A percentile compares a stretch with the other conserved stretches of the same genome.
Conservation (phyloP, 1,140 invertebrate genomes). For the Samia ricini region DNA sequence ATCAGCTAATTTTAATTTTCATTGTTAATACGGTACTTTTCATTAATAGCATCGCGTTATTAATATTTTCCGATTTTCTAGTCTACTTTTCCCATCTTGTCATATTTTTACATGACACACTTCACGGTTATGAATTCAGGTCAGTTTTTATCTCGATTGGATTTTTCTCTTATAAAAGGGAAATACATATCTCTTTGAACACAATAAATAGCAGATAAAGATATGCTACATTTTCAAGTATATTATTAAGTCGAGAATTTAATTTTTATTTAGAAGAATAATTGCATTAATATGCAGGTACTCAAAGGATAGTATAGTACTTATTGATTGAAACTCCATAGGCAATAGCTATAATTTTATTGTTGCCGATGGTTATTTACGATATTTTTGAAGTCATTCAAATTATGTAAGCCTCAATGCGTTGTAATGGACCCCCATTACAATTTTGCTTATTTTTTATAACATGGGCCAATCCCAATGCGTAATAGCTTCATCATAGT, state of each 20-base stretch:
- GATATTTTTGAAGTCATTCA: too few species aligned
- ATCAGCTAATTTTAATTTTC: too few species aligned
- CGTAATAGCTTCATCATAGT: too few species aligned
- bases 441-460: too few species aligned
- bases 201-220: neutral
- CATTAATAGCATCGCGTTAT: neutral
- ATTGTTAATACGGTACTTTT: neutral
- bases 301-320: too few species aligned
- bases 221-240: neutral
- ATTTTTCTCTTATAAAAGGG: neutral
- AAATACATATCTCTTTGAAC: neutral
- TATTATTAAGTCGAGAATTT: neutral
- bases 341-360: too few species aligned
- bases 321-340: too few species aligned
- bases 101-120: neutral
- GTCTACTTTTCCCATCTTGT: neutral
- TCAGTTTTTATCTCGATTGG: neutral
- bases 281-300: too few species aligned
- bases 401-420: too few species aligned
- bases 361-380: too few species aligned
- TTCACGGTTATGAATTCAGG: constrained; percentile 1
- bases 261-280: neutral
- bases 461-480: too few species aligned
- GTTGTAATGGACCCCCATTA: too few species aligned
- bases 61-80: neutral